Percentiles rank a stretch among this genome's conserved stretches.
These are phyloP conservation scores for Aegithalos caudatus DNA, from an alignment of 2,113 vertebrate genomes.

Conservation along the genomic window DNA sequence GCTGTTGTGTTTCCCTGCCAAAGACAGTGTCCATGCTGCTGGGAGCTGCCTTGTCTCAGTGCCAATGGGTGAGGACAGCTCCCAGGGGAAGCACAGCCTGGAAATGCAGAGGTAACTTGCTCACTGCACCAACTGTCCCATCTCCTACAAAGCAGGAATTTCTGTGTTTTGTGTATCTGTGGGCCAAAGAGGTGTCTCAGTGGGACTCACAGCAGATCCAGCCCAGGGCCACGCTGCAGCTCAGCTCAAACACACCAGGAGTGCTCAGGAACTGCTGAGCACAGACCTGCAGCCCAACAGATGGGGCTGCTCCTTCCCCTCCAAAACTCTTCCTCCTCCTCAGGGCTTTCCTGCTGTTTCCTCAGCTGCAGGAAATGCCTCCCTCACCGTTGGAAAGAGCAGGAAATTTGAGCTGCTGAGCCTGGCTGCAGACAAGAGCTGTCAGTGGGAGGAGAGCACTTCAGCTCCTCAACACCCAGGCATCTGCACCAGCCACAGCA, in stretches of 20 bases:
- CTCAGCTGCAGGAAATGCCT: background rate
- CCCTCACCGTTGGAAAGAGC: fast-evolving
- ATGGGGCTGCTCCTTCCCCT: background rate
- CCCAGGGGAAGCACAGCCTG: background rate
- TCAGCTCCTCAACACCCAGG: background rate
- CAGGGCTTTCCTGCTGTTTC: background rate
- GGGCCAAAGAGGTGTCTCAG: background rate
- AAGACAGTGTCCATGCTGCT: background rate
- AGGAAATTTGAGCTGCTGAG: background rate
- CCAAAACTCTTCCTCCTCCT: background rate
- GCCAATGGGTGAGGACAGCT: background rate
- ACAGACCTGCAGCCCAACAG: background rate
- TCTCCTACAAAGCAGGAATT: background rate
- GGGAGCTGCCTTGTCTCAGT: background rate
- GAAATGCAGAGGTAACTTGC: background rate
- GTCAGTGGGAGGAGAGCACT: background rate
- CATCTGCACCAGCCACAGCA: background rate
- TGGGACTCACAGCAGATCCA: background rate
- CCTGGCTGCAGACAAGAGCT: background rate
- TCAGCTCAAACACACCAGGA: background rate
- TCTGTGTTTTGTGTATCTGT: background rate
- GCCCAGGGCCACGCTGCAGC: background rate
- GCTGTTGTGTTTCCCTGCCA: background rate
- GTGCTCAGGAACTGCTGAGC: background rate
- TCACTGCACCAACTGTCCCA: background rate